Conservation (phyloP, 2,113 vertebrate species). For the cattle (Bos taurus) region ARS-UCD2.0 NC_037357.1:12209001-12209500, state of each 20-base stretch:
- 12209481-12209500: not conserved
- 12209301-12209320: not conserved
- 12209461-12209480: not conserved
- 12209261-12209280: not conserved
- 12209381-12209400: not conserved
- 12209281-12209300: not conserved
- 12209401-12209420: constrained; percentile 22
- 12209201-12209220: not conserved
- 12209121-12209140: not conserved
- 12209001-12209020: not conserved
- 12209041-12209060: not conserved
- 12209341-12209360: not conserved
- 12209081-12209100: not conserved
- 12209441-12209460: not conserved
- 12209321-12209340: not conserved
- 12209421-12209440: not conserved
- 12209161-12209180: not conserved
- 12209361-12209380: not conserved
- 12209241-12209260: not conserved
- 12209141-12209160: not conserved
- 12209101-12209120: too few relatives aligned
- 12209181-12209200: not conserved
- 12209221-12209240: not conserved
- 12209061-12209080: not conserved
- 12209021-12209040: not conserved